These are phyloP conservation scores for Furcifer pardalis DNA, from an alignment of 2,797 vertebrate species.

Conservation along the genomic window DNA sequence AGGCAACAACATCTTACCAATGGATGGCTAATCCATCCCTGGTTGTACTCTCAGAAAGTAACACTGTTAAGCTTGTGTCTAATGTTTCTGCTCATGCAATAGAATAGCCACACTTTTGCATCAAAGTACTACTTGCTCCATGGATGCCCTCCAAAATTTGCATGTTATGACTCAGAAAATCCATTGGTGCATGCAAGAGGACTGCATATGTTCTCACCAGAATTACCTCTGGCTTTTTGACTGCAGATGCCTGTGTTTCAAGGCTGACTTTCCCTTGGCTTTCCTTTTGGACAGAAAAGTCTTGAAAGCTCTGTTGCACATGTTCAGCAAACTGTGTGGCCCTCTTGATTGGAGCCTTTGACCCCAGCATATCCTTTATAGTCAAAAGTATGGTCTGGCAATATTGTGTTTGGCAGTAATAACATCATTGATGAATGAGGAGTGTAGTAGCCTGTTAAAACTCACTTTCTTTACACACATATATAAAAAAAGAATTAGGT, in stretches of 20 bases:
- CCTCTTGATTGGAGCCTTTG: conserved; percentile 10
- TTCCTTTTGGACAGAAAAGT: not conserved
- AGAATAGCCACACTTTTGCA: not conserved
- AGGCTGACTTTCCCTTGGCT: not conserved
- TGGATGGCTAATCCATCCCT: too few species aligned
- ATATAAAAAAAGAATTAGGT: not conserved
- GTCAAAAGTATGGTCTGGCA: conserved; percentile 32
- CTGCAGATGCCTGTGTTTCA: not conserved
- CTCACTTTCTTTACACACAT: conserved; percentile 20
- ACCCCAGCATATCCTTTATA: not conserved
- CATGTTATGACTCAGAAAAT: not conserved
- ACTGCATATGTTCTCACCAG: not conserved
- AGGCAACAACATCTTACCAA: too few species aligned
- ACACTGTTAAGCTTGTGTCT: too few species aligned
- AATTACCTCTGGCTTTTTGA: not conserved
- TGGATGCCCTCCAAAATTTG: not conserved
- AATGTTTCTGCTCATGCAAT: not conserved
- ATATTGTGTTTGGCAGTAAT: not conserved
- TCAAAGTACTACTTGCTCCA: not conserved
- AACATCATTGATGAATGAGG: conserved; percentile 15
- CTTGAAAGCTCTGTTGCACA: not conserved
- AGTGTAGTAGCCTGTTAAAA: not conserved
- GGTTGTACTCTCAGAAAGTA: not conserved
- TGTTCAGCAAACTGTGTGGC: not conserved
- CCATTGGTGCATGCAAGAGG: not conserved